phyloP scores from a whole-genome alignment of 1,140 invertebrate species.

The Calephelis virginiensis region DNA sequence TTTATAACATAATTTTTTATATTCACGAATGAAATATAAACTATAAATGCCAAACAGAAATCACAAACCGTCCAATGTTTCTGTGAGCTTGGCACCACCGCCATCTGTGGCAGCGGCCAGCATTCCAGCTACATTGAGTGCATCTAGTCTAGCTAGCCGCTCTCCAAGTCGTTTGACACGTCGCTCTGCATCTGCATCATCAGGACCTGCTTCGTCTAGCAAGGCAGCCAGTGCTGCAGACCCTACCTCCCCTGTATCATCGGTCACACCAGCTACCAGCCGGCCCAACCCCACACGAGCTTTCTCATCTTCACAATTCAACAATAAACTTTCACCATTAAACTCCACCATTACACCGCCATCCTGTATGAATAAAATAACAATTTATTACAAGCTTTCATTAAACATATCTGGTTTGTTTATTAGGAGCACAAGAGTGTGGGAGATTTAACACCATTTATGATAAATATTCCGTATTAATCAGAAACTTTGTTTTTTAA shows the following conservation, averaged over 20 bases:
- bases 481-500: too few species aligned
- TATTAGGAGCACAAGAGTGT: too few species aligned
- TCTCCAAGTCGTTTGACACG: conserved; percentile 52
- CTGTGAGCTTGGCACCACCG: conserved; percentile 49
- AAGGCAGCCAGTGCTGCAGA: conserved; percentile 53
- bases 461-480: too few species aligned
- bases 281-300: conserved; percentile 27
- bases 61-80: conserved; percentile 39
- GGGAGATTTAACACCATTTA: too few species aligned
- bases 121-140: conserved; percentile 65
- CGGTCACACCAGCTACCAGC: conserved; percentile 20
- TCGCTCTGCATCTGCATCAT: conserved; percentile 54
- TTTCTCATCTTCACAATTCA: conserved; percentile 30
- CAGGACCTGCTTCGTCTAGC: conserved; percentile 45
- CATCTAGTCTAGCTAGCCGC: conserved; percentile 55
- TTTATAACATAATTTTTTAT: too few species aligned
- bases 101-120: conserved; percentile 61
- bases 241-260: conserved; percentile 26
- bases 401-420: too few species aligned
- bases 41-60: too few species aligned
- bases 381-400: neutral
- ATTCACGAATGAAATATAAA: too few species aligned
- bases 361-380: conserved; percentile 21
- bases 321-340: conserved; percentile 33
- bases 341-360: conserved; percentile 34